These are phyloP conservation scores for Symphodus melops DNA, from an alignment of 2,113 vertebrate genomes.

Conservation along the genomic window DNA sequence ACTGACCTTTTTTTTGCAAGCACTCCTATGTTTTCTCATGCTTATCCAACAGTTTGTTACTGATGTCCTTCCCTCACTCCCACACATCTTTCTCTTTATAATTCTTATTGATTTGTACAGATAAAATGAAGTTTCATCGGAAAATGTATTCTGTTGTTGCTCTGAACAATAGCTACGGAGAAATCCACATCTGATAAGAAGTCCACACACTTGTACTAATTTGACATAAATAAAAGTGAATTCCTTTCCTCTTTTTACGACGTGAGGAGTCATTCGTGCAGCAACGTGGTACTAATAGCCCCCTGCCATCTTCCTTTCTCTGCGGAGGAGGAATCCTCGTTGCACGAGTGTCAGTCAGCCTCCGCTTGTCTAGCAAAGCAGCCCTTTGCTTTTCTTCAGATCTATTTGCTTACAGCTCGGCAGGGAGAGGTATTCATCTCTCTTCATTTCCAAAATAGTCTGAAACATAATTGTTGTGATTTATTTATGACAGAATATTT, in stretches of 20 bases:
- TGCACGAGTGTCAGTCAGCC: conserved; percentile 27
- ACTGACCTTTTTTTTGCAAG: conserved; percentile 60
- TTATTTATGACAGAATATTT: conserved; percentile 5
- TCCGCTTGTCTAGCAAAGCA: conserved; percentile 68
- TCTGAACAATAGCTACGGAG: conserved; percentile 54
- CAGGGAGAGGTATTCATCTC: conserved; percentile 77
- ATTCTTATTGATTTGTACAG: conserved; percentile 74
- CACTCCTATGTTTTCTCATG: conserved; percentile 44
- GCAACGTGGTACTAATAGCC: conserved; percentile 15
- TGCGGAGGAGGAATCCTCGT: not conserved
- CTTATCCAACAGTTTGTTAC: conserved; percentile 53
- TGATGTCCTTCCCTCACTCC: conserved; percentile 33
- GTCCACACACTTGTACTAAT: conserved; percentile 73
- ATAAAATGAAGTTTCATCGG: conserved; percentile 64
- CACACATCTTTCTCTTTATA: conserved; percentile 30
- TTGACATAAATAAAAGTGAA: conserved; percentile 77
- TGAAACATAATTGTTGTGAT: conserved; percentile 67
- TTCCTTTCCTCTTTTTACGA: conserved; percentile 49
- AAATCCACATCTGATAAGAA: conserved; percentile 66
- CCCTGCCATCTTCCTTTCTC: not conserved
- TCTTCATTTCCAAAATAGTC: conserved; percentile 81
- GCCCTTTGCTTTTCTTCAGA: conserved; percentile 82
- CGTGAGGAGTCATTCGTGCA: conserved; percentile 57
- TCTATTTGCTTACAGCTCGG: conserved; percentile 78
- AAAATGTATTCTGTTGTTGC: conserved; percentile 48